Evolutionary conservation across 2,797 vertebrate genomes (phyloP).

Genomic region (Rhodeus uyekii): DNA sequence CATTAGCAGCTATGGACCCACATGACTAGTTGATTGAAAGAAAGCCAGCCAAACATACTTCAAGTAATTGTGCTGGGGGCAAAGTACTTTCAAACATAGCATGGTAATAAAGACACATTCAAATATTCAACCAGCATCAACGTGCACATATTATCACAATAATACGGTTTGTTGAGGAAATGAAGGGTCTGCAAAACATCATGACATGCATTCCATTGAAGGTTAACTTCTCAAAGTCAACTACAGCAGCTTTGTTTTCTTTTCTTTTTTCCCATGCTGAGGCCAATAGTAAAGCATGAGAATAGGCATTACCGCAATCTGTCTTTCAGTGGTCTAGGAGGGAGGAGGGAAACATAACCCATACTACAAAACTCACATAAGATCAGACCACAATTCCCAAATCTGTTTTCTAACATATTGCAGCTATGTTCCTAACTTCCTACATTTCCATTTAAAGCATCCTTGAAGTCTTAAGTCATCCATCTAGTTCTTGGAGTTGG

Average conservation of each 20-base stretch:
- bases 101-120: too few relatives aligned
- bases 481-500: conserved; percentile 17
- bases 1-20: conserved; percentile 66
- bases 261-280: conserved; percentile 12
- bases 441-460: conserved; percentile 27
- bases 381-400: conserved; percentile 33
- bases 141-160: too few relatives aligned
- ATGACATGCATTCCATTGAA: conserved; percentile 66
- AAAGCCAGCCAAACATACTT: conserved; percentile 61
- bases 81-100: conserved; percentile 69
- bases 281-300: conserved; percentile 34
- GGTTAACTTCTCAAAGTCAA: conserved; percentile 60
- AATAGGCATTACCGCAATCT: conserved; percentile 37
- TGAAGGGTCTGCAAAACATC: conserved; percentile 67
- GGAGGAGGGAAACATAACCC: conserved; percentile 27
- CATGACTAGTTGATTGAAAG: conserved; percentile 61
- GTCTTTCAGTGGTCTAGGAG: conserved; percentile 32
- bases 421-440: neutral
- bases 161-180: conserved; percentile 64
- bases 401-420: conserved; percentile 13
- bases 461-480: conserved; percentile 35
- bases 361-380: conserved; percentile 29
- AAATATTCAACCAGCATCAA: conserved; percentile 73
- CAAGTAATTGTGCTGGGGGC: conserved; percentile 57
- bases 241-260: conserved; percentile 50